Evolutionary conservation across 2,797 vertebrate species (phyloP), one percentile per base, ranked within the genome.

Genomic region (Eulemur mongoz): DNA sequence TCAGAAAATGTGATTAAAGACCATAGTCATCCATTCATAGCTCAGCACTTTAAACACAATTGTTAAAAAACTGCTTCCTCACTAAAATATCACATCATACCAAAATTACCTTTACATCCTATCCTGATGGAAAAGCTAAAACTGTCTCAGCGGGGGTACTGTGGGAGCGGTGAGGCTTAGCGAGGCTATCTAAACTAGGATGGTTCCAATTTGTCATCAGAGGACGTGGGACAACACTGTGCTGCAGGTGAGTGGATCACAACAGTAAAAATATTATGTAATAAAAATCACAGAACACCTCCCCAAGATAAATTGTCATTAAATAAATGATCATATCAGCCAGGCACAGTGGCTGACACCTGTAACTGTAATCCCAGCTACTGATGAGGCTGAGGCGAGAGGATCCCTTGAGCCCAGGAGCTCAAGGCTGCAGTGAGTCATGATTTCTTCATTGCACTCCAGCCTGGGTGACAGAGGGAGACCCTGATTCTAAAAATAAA

Each of bases 61-160:
- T 92, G 40, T 48, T 35, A 48, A 88, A 65, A 82, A 38, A 15
- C 22, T 18, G 0, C 22, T 50, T 57, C 32, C 35, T 65, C 12
- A 48, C 10, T 63, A 52, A 57, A 92, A 35, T 92, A 50, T 57
- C 12, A 1, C 30, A 75, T 50, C 25, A 82, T 59, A 4, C 5
- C 52, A 63, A 22, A 69, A 78, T 40, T 67, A 70, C 22, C 14
- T 32, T 45, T 78, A 43, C 30, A 22, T 32, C 3, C 5, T 65
- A 57, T 27, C 10, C 4, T 57, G 45, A 65, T 22, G 7, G 7
- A 32, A 38, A 84, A 50, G 3, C 4, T 48, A 61, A 40, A 76
- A 23, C 7, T 30, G 6, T 3, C 18, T 52, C 4, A 35, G 1
- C 4, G 10, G 10, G 14, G 9, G 7, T 40, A 0, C 14, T 25